phyloP scores from a whole-genome alignment of 2,113 vertebrate species.

The Clarias magur region DNA sequence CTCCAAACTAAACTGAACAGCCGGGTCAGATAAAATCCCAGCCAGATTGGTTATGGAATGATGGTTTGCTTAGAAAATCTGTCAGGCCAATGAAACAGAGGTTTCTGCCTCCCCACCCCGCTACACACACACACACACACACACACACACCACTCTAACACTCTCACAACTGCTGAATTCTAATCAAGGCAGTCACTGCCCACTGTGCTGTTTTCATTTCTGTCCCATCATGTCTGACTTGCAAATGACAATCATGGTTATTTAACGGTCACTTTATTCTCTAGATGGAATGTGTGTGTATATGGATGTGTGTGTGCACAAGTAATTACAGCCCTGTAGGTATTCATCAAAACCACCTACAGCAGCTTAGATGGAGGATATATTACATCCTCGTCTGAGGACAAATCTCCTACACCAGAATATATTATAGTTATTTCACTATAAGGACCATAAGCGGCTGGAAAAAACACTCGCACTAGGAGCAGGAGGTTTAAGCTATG shows the following conservation, averaged over 20 bases:
- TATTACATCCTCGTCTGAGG: conserved; percentile 28
- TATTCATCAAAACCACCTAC: conserved; percentile 39
- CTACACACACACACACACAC: conserved; percentile 1
- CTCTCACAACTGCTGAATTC: conserved; percentile 21
- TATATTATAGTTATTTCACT: conserved; percentile 18
- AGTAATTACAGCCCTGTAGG: conserved; percentile 49
- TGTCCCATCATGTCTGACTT: conserved; percentile 32
- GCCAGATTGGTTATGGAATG: conserved; percentile 35
- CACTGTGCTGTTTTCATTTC: conserved; percentile 23
- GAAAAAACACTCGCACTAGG: neutral
- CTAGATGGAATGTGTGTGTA: conserved; percentile 3
- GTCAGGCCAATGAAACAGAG: conserved; percentile 17
- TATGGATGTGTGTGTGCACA: neutral
- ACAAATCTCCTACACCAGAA: conserved; percentile 21
- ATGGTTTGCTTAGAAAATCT: conserved; percentile 14
- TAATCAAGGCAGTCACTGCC: conserved; percentile 30
- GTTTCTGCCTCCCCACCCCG: neutral
- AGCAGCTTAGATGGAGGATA: conserved; percentile 32
- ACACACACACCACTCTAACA: conserved; percentile 9
- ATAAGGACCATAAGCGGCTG: neutral
- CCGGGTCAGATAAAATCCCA: neutral
- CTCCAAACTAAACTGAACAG: neutral
- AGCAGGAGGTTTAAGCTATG: neutral
- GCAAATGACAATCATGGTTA: conserved; percentile 51
- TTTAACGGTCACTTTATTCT: conserved; percentile 39